These are phyloP conservation scores for Buphagus erythrorhynchus DNA, from an alignment of 2,797 vertebrate species.

Conservation along the genomic window DNA sequence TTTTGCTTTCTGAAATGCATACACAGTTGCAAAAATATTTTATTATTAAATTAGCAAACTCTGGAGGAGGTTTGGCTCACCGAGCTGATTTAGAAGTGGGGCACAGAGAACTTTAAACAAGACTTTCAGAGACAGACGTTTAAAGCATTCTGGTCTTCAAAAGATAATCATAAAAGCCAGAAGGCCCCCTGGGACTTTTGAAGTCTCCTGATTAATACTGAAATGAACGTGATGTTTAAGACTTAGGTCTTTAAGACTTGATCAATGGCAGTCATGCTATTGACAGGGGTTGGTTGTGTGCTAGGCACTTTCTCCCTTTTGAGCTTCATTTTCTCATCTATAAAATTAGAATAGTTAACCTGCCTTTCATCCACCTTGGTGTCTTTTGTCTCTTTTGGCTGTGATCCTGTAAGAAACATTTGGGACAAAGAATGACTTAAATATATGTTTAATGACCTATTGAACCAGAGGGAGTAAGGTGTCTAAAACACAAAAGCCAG, in stretches of 20 bases:
- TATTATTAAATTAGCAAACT: neutral
- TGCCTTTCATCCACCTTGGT: neutral
- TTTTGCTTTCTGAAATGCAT: neutral
- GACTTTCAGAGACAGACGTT: neutral
- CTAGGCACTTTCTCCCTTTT: neutral
- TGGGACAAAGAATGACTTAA: slow-evolving; percentile 14
- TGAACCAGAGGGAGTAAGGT: neutral
- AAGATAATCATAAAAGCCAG: neutral
- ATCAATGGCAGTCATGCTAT: neutral
- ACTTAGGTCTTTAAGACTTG: neutral
- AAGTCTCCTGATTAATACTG: neutral
- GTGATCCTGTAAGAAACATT: neutral
- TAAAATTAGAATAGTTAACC: slow-evolving; percentile 29
- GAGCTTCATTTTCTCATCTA: neutral
- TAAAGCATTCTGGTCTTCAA: neutral
- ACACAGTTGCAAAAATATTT: neutral
- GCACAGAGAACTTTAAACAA: neutral
- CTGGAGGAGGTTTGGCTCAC: neutral
- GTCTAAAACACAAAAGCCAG: neutral
- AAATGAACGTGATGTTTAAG: neutral
- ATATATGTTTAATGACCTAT: slow-evolving; percentile 19
- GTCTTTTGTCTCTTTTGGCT: slow-evolving; percentile 45
- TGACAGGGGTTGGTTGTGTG: neutral
- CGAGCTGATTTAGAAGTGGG: neutral
- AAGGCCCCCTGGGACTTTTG: neutral